Conservation (phyloP, 2,888 invertebrate species). For the Melitaea athalia region DNA sequence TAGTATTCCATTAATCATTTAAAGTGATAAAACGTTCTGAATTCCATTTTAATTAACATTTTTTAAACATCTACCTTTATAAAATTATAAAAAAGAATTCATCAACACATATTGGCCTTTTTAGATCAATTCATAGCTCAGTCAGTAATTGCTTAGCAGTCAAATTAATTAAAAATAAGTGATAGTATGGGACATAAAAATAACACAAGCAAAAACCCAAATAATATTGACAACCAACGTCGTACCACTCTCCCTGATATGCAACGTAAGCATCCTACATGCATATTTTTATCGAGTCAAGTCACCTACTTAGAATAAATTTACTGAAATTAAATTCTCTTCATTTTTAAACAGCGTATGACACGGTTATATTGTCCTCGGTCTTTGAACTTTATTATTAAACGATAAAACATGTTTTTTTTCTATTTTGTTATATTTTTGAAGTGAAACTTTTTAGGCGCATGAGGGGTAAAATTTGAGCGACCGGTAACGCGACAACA, state of each 20-base stretch:
- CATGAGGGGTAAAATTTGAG: too few species aligned
- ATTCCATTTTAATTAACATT: too few species aligned
- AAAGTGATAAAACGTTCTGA: too few species aligned
- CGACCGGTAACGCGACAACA: too few species aligned
- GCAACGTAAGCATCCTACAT: constrained; percentile 25
- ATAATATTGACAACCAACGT: not conserved
- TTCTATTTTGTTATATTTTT: not conserved
- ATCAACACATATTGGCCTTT: too few species aligned
- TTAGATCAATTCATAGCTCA: too few species aligned
- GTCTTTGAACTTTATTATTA: constrained; percentile 3
- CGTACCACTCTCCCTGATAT: constrained; percentile 21
- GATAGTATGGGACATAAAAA: not conserved
- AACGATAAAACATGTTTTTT: not conserved
- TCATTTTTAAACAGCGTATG: constrained; percentile 20
- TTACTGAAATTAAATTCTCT: constrained; percentile 27
- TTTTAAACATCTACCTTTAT: too few species aligned
- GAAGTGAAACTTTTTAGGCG: too few species aligned
- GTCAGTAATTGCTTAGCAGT: not conserved
- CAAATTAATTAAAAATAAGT: not conserved
- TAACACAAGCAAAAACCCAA: not conserved
- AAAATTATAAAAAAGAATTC: too few species aligned
- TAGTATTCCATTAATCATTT: too few species aligned
- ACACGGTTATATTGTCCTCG: constrained; percentile 10
- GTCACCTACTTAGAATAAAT: constrained; percentile 27
- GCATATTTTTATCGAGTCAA: constrained; percentile 28